Evolutionary conservation across 2,888 invertebrate genomes (phyloP).

Genomic region (Lumbricus terrestris): DNA sequence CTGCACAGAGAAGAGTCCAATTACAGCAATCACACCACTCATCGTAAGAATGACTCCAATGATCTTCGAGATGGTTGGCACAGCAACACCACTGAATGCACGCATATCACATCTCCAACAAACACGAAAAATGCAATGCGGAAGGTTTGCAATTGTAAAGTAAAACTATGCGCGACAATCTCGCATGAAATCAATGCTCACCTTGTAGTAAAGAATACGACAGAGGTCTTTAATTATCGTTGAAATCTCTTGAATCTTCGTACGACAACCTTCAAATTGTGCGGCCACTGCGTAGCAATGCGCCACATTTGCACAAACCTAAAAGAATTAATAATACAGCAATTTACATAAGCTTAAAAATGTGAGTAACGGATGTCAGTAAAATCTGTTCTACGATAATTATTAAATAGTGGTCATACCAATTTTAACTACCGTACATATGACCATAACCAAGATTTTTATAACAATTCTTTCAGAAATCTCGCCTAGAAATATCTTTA

Average conservation of each 20-base stretch:
- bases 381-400: not conserved
- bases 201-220: constrained; percentile 80
- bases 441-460: no score
- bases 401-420: not conserved
- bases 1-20: no score
- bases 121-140: no score
- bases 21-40: no score
- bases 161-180: not conserved
- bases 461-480: not conserved
- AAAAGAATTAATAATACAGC: not conserved
- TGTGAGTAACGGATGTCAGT: not conserved
- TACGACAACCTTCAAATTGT: constrained; percentile 84
- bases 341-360: not conserved
- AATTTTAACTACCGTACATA: no score
- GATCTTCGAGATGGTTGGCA: no score
- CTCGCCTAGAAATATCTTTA: not conserved
- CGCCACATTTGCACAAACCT: constrained; percentile 85
- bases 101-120: no score
- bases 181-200: constrained; percentile 53
- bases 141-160: not conserved
- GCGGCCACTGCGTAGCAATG: constrained; percentile 94
- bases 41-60: no score
- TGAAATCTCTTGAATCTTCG: constrained; percentile 79
- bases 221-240: constrained; percentile 82
- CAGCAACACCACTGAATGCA: no score